Evolutionary conservation across 2,113 vertebrate species (phyloP).

Genomic region (Murina feae): DNA sequence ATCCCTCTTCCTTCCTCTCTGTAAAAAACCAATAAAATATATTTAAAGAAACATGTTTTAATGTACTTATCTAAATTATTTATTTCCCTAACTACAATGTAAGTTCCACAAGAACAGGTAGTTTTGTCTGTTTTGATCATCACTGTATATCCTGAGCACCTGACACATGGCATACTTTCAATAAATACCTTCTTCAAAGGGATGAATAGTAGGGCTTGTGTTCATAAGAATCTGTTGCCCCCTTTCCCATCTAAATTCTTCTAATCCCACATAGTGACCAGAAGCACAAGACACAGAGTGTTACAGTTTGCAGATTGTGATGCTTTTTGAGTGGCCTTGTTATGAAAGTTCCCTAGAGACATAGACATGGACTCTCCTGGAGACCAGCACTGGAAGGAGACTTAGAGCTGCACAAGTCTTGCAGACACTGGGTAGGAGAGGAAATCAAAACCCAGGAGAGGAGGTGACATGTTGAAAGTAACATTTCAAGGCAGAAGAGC

Average conservation of each 20-base stretch:
- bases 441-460: not conserved
- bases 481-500: not conserved
- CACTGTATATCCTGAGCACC: not conserved
- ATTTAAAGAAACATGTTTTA: not conserved
- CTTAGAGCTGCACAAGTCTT: not conserved
- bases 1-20: too few relatives aligned
- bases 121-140: not conserved
- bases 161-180: not conserved
- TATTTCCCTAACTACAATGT: not conserved
- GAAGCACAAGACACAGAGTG: not conserved
- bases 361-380: not conserved
- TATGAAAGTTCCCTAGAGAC: not conserved
- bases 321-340: not conserved
- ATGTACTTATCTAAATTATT: not conserved
- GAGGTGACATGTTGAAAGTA: not conserved
- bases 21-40: too few relatives aligned
- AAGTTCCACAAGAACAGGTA: not conserved
- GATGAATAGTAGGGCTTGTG: not conserved
- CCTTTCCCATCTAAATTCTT: not conserved
- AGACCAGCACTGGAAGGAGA: not conserved
- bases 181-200: not conserved
- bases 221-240: not conserved
- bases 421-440: not conserved
- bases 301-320: not conserved
- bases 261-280: not conserved